Base-by-base conservation (phyloP, 2,113 vertebrate species). In the Ceyx cyanopectus region DNA sequence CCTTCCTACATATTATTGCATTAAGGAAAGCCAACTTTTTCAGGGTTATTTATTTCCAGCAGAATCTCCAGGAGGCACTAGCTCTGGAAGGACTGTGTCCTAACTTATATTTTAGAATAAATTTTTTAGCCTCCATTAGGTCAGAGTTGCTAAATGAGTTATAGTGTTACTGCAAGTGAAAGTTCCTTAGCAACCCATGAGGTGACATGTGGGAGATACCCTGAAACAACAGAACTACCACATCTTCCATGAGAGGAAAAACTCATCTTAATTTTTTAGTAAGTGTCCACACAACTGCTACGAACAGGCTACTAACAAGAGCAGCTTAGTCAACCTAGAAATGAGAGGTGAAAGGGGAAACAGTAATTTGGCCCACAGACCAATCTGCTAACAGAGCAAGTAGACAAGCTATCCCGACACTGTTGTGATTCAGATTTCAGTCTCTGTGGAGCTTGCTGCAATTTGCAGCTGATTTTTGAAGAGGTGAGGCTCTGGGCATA, bases 1-100 rank as follows among this genome's bases (percentile, higher is more conserved):
- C 94, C 94, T 94, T 96, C 84, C 94, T 94, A 92, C 62, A n/a
- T 45, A 18, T 92, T 75, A 95, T 81, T 94, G 45, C 83, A 95
- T 88, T 90, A 90, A 60, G 73, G 77, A 81, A 87, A 90, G 45
- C 60, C 77, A 90, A 94, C 81, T 90, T 94, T 74, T 70, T 17
- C 93, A 81, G 7, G 8, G 74, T 90, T 94, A 76, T 79, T 96
- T 93, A 91, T 91, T 92, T 87, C 54, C 17, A 87, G 69, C 46
- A 89, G 41, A 41, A 73, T 92, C 77, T 94, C 62, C 94, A 86
- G 74, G 73, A 93, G 92, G 90, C 84, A 78, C 80, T 62, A 80
- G 76, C 77, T 92, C 69, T 78, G 92, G 69, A 60, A 92, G 61
- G 65, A 61, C 0, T 2, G 4, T 54, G 73, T 41, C 70, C 86